Conservation (phyloP, 2,888 invertebrate species). For the Molanna angustata region DNA sequence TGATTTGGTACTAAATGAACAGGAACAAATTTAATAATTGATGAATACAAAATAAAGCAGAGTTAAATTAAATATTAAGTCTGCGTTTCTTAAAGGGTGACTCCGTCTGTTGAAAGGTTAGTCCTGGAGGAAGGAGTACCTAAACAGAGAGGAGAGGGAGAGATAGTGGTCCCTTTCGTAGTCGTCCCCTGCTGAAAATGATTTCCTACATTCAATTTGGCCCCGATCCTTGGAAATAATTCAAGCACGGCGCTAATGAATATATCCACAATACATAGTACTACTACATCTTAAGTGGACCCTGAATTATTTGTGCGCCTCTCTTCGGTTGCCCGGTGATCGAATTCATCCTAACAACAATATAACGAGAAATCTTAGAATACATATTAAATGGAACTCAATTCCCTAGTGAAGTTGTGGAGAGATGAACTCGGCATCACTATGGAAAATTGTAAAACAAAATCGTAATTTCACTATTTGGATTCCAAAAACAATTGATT, state of each 20-base stretch:
- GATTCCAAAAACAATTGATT: too few relatives aligned
- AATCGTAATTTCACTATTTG: too few relatives aligned
- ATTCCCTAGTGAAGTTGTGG: too few relatives aligned
- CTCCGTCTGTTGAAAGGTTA: background rate
- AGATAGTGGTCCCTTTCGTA: background rate
- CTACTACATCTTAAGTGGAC: conserved; percentile 28
- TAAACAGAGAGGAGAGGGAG: too few relatives aligned
- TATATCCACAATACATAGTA: conserved; percentile 27
- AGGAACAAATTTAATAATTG: too few relatives aligned
- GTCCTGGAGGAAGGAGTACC: background rate
- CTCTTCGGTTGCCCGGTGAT: conserved; percentile 11
- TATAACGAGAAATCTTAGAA: background rate
- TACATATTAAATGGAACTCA: too few relatives aligned
- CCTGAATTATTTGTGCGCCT: conserved; percentile 26
- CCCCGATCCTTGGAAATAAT: conserved; percentile 24
- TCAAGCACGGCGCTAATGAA: conserved; percentile 31
- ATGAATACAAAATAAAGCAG: too few relatives aligned
- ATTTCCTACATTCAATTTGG: conserved; percentile 29
- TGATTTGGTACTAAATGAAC: too few relatives aligned
- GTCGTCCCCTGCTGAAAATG: conserved; percentile 1
- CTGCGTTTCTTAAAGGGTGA: too few relatives aligned
- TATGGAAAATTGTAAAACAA: too few relatives aligned
- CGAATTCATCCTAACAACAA: conserved; percentile 5
- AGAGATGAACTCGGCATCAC: too few relatives aligned
- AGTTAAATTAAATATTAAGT: too few relatives aligned